These are phyloP conservation scores for Anolis apletophallus DNA, from an alignment of 2,797 vertebrate genomes.

Conservation along the genomic window DNA sequence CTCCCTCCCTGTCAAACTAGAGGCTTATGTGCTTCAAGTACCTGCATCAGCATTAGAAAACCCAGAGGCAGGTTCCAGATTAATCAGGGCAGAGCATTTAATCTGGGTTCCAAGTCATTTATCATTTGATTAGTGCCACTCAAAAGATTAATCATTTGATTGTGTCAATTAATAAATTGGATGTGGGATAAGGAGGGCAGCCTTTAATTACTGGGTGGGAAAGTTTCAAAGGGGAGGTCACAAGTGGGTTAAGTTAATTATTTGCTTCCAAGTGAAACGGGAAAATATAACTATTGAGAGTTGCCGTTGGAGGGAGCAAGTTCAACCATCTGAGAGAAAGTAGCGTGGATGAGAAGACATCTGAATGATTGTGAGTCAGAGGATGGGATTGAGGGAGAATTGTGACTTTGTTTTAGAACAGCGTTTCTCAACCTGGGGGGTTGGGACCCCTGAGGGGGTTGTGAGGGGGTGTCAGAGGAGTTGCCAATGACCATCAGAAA, in stretches of 20 bases:
- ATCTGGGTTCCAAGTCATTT: constrained; percentile 1
- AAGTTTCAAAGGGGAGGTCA: constrained; percentile 14
- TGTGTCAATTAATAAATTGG: constrained; percentile 23
- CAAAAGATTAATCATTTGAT: constrained; percentile 28
- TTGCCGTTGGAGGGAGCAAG: not conserved
- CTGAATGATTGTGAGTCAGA: too few species aligned
- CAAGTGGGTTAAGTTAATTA: constrained; percentile 10
- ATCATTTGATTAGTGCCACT: constrained; percentile 27
- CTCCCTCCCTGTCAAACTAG: not conserved
- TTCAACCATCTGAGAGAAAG: not conserved
- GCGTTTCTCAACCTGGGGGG: too few species aligned
- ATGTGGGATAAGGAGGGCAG: not conserved
- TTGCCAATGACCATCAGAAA: too few species aligned
- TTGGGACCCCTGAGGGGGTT: too few species aligned
- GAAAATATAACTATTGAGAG: not conserved
- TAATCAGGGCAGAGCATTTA: constrained; percentile 12
- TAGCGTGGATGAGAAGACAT: too few species aligned
- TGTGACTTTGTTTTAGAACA: too few species aligned
- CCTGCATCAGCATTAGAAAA: not conserved
- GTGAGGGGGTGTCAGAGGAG: too few species aligned
- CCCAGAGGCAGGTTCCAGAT: not conserved
- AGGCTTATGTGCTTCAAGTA: not conserved
- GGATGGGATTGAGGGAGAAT: too few species aligned
- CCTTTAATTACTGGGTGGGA: constrained; percentile 17
- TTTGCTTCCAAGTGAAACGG: constrained; percentile 6